A percentile compares a stretch with the other conserved stretches of the same genome.
phyloP scores from a whole-genome alignment of 2,888 invertebrate species.

The Lepeophtheirus nordmannii region DNA sequence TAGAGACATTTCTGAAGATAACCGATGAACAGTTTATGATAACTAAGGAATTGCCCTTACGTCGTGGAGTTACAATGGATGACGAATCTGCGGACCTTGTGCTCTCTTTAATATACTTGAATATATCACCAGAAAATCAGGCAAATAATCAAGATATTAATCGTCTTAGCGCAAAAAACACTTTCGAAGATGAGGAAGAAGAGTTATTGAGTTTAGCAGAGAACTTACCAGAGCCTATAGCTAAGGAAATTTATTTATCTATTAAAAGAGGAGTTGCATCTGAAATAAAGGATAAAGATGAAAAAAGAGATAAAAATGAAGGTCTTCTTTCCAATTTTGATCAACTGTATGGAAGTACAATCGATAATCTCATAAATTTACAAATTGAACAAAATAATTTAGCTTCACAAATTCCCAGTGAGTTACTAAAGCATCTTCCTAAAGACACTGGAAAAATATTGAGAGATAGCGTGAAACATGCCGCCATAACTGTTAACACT shows the following conservation, averaged over 20 bases:
- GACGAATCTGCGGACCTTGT: neutral
- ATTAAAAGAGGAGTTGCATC: neutral
- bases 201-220: neutral
- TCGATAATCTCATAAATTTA: neutral
- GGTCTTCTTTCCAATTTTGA: neutral
- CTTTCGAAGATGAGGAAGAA: neutral
- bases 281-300: neutral
- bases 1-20: neutral
- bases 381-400: conserved; percentile 11
- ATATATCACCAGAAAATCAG: neutral
- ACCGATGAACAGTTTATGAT: neutral
- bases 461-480: neutral
- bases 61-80: neutral
- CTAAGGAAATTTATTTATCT: conserved; percentile 4
- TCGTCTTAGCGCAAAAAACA: neutral
- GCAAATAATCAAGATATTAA: neutral
- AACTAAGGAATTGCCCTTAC: neutral
- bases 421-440: neutral
- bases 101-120: neutral
- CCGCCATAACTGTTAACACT: neutral
- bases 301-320: neutral
- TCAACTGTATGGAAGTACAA: neutral
- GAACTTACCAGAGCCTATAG: conserved; percentile 2
- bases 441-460: neutral
- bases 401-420: neutral